A percentile compares a stretch with the other conserved stretches of the same genome.
Evolutionary conservation across 2,888 invertebrate genomes (phyloP).

Genomic region (Leptogaster cylindrica): DNA sequence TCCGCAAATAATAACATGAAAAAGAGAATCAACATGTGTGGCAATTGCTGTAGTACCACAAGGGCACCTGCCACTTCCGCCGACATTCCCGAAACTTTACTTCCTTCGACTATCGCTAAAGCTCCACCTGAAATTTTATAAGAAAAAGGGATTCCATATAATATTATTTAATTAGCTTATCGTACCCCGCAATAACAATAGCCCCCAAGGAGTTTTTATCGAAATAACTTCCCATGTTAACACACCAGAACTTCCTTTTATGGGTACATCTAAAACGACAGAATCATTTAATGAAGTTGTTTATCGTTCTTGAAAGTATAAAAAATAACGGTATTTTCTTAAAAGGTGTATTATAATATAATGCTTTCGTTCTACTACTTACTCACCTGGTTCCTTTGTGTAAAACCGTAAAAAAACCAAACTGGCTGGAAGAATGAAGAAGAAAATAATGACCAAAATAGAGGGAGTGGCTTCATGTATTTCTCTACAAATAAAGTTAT

Average conservation of each 20-base stretch:
- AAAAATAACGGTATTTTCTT: too few relatives aligned
- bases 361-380: not conserved
- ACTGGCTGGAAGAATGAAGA: conserved; percentile 81
- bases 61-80: conserved; percentile 73
- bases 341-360: too few relatives aligned
- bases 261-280: conserved; percentile 51
- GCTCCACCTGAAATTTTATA: conserved; percentile 80
- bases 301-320: too few relatives aligned
- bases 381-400: conserved; percentile 56
- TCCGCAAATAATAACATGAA: conserved; percentile 73
- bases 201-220: conserved; percentile 84
- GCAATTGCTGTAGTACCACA: conserved; percentile 67
- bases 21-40: conserved; percentile 70
- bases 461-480: conserved; percentile 67
- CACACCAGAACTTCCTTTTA: conserved; percentile 69
- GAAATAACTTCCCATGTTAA: conserved; percentile 83
- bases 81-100: conserved; percentile 78
- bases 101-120: conserved; percentile 85
- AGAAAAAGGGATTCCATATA: too few relatives aligned
- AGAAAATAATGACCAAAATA: conserved; percentile 74
- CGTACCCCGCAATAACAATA: conserved; percentile 78
- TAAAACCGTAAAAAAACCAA: conserved; percentile 75
- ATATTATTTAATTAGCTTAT: too few relatives aligned
- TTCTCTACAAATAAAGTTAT: conserved; percentile 8
- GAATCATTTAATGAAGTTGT: too few relatives aligned